A percentile compares a stretch with the other conserved stretches of the same genome.
Evolutionary conservation across 1,140 invertebrate species (phyloP).

Genomic region (Meloidogyne chitwoodi): DNA sequence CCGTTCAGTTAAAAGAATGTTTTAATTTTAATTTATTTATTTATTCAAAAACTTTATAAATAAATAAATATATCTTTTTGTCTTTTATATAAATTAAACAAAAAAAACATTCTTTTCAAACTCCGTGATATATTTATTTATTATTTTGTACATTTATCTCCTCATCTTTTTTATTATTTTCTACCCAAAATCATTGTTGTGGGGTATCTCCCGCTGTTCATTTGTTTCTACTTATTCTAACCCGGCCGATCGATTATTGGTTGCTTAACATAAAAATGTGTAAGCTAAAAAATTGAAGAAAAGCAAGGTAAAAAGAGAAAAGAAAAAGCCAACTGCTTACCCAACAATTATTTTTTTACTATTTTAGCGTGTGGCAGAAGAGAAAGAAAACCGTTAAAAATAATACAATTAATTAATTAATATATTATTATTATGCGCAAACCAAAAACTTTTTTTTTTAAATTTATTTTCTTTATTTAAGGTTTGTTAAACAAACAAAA

Average conservation of each 20-base stretch:
- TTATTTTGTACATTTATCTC: neutral
- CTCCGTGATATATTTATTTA: neutral
- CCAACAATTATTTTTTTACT: neutral
- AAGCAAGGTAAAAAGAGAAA: neutral
- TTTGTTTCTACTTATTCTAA: neutral
- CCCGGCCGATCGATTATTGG: neutral
- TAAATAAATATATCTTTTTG: too few species aligned
- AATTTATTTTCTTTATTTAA: neutral
- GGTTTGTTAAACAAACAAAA: too few species aligned
- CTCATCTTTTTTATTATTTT: neutral
- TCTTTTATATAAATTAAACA: too few species aligned
- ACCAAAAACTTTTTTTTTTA: neutral
- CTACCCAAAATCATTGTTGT: neutral
- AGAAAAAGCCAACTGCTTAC: neutral
- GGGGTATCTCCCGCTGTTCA: neutral
- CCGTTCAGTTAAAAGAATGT: too few species aligned
- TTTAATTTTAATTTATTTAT: too few species aligned
- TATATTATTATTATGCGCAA: too few species aligned
- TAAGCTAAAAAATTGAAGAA: neutral
- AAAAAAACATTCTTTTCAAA: too few species aligned
- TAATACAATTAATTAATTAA: too few species aligned
- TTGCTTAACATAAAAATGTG: neutral
- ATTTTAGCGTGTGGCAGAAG: neutral
- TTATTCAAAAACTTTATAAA: too few species aligned
- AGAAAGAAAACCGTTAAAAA: neutral